A percentile compares a stretch with the other conserved stretches of the same genome.
Conservation (phyloP, 2,113 vertebrate species). For the Vireo altiloquus region DNA sequence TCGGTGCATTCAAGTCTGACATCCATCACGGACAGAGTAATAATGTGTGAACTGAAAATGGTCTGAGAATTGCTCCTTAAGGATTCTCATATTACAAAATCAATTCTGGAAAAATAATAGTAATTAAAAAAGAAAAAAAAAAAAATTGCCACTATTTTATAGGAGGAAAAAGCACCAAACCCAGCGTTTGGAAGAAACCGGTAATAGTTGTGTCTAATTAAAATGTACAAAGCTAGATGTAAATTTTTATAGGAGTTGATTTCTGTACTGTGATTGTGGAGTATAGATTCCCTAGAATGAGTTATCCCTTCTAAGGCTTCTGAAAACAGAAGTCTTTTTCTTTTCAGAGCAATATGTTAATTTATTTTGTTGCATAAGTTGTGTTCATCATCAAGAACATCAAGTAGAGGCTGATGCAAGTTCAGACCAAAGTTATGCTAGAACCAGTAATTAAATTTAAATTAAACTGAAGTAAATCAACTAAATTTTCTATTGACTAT, state of each 20-base stretch:
- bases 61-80: background rate
- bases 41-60: background rate
- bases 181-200: fast-evolving
- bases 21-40: background rate
- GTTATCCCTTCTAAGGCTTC: background rate
- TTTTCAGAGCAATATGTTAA: background rate
- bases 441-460: background rate
- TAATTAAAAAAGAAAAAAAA: no score
- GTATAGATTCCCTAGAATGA: background rate
- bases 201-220: background rate
- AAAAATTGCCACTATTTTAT: background rate
- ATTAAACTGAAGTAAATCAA: background rate
- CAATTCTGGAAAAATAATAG: background rate
- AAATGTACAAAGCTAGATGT: background rate
- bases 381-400: background rate
- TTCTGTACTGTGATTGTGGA: background rate
- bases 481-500: background rate
- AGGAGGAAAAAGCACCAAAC: background rate
- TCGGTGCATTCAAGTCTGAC: background rate
- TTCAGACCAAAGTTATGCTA: background rate
- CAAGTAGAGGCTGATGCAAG: background rate
- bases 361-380: background rate
- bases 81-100: background rate
- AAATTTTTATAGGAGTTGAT: background rate
- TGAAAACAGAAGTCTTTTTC: background rate